Base-by-base conservation (phyloP, 1,140 invertebrate species). In the Drosophila santomea region DNA sequence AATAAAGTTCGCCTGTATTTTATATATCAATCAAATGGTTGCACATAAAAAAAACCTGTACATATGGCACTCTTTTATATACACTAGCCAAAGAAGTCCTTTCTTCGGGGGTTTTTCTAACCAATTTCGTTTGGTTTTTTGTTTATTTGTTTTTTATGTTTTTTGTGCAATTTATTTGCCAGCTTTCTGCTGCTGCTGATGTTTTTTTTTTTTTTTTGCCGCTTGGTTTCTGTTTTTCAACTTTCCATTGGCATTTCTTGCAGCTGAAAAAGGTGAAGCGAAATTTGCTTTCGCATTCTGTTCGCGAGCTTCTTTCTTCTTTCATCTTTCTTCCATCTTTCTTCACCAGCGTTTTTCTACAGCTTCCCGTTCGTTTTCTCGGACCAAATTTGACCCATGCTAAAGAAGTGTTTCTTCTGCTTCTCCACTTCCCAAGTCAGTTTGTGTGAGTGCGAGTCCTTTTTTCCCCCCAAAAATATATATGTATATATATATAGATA, bases 101-200 rank as follows among this genome's bases (percentile, higher is more conserved):
- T 63, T 51, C 60, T 63, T 63, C 36, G 20, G 23, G 28, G 8
- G 6, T 28, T 68, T 57, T 48, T 45, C 25, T 51, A 28, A 12
- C n/a, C 11, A 47, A 52, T 38, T 14, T 64, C 15, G 17, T 39
- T 7, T 8, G 8, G 14, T 23, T 45, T 1, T 47, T 63, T 80
- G 39, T 52, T 12, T 38, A 0, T 38, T 12, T 17, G 17, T 17
- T 6, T 39, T 47, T 74, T 56, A 50, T 48, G 17, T 64, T 67
- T 67, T 86, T 68, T 80, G 44, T 57, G 54, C 75, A 79, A 84
- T 82, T 82, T 64, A 82, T 82, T 81, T 74, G 68, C 64, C 72
- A 67, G 59, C 71, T 74, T 74, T 82, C 59, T 62, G 58, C 58
- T 69, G 58, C 55, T 82, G 50, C 64, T 41, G n/a, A 20, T 20